phyloP scores from a whole-genome alignment of 1,140 invertebrate genomes.

The Zaprionus tsacasi region DNA sequence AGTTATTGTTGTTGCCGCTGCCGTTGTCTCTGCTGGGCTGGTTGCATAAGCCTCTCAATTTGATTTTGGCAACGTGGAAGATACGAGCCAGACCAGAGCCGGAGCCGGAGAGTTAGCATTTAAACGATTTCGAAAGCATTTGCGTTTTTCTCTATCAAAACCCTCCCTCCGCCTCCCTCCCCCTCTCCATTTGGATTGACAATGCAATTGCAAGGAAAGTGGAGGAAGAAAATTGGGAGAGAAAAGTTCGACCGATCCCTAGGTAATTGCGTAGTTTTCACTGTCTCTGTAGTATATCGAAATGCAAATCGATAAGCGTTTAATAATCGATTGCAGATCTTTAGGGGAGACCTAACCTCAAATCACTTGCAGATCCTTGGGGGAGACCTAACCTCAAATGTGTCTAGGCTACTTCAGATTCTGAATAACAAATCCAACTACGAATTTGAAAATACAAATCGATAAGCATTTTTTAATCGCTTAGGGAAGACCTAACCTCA shows the following conservation, averaged over 20 bases:
- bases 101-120: conserved; percentile 28
- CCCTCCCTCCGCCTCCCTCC: not conserved
- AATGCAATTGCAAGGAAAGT: conserved; percentile 34
- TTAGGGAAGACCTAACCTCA: too few relatives aligned
- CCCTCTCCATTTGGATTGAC: conserved; percentile 10
- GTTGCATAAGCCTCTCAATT: conserved; percentile 59
- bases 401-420: too few relatives aligned
- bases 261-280: not conserved
- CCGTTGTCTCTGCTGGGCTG: conserved; percentile 43
- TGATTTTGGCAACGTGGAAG: conserved; percentile 68
- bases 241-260: not conserved
- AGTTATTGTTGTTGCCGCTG: conserved; percentile 1
- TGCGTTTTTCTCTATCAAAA: not conserved
- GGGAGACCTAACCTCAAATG: too few relatives aligned
- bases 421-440: too few relatives aligned
- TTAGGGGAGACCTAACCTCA: too few relatives aligned
- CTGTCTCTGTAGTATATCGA: not conserved
- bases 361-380: too few relatives aligned
- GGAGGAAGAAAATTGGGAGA: conserved; percentile 19
- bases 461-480: too few relatives aligned
- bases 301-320: not conserved
- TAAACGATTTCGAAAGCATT: conserved; percentile 46
- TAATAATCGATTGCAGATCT: not conserved
- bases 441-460: too few relatives aligned
- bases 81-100: conserved; percentile 29